Evolutionary conservation across 2,113 vertebrate species (phyloP), one percentile per base, ranked within the genome.

Genomic region (Carollia perspicillata): DNA sequence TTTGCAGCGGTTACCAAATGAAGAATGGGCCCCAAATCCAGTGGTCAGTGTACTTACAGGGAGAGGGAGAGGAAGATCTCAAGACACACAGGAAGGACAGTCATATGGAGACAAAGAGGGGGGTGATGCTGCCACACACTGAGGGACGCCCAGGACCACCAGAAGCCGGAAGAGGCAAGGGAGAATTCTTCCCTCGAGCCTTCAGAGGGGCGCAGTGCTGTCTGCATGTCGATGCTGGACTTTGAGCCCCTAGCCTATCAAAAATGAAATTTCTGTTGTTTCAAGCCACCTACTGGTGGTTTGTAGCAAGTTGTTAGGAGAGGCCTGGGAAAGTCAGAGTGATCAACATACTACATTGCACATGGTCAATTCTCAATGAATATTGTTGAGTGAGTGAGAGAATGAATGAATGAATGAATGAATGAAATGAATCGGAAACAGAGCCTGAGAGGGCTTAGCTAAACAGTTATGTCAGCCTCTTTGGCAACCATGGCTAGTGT

Each of bases 161-260:
- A 9, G 80, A 51, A 74, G 33, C 80, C 23, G 14, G 75, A 37
- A 28, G 12, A 40, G 8, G 28, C 63, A 3, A 42, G 44, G 47
- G 22, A 17, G 8, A 42, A 53, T 17, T 44, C 75, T 63, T 65
- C 33, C 23, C 17, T 11, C 20, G 53, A 81, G 80, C 4, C 63
- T 71, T 85, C 6, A 5, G 28, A 9, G n/a, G 11, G 18, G 8
- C 0, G 0, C 1, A 7, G 5, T 30, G 30, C 63, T 58, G 8
- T 7, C 30, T 16, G n/a, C 6, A 42, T 65, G 47, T 66, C n/a
- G 7, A 35, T 35, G 49, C 16, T 94, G 33, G 40, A 51, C 30
- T 68, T 85, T 35, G 8, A 9, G 28, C 28, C 37, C 65, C 65
- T n/a, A 93, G 80, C 26, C 42, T 18, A 2, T 17, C 0, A 80